A percentile compares a stretch with the other conserved stretches of the same genome.
phyloP scores from a whole-genome alignment of 2,888 invertebrate genomes.

The Ophioninae sp. region DNA sequence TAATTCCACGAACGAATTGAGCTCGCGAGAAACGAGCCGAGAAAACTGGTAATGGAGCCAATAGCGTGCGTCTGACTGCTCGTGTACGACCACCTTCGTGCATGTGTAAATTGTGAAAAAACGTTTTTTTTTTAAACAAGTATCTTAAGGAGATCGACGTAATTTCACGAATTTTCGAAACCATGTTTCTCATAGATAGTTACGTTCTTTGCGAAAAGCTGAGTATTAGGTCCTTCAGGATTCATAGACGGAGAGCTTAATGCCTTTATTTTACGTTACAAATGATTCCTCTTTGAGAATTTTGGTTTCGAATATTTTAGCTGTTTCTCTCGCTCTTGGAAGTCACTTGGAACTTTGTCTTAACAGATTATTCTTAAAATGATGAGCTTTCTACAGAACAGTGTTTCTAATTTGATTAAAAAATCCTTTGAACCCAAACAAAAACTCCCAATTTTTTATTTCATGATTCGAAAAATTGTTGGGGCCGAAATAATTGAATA shows the following conservation, averaged over 20 bases:
- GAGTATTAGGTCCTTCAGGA: too few relatives aligned
- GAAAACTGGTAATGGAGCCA: constrained; percentile 49
- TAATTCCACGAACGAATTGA: constrained; percentile 53
- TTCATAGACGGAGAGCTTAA: too few relatives aligned
- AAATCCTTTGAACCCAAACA: constrained; percentile 14
- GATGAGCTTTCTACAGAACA: constrained; percentile 35
- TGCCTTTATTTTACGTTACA: too few relatives aligned
- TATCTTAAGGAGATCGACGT: too few relatives aligned
- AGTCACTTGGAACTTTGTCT: constrained; percentile 15
- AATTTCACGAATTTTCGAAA: too few relatives aligned
- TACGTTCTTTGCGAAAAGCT: too few relatives aligned
- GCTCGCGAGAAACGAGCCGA: constrained; percentile 51
- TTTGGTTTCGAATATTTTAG: too few relatives aligned
- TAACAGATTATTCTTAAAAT: constrained; percentile 49
- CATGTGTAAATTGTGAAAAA: constrained; percentile 49
- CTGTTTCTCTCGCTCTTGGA: too few relatives aligned
- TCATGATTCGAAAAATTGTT: not conserved
- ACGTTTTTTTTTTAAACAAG: constrained; percentile 12
- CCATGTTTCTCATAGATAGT: too few relatives aligned
- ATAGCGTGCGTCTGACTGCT: constrained; percentile 24
- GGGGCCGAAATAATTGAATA: not conserved
- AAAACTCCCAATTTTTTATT: not conserved
- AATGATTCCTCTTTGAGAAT: too few relatives aligned
- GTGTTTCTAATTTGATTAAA: constrained; percentile 9
- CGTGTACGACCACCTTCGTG: constrained; percentile 14